Evolutionary conservation across 2,113 vertebrate genomes (phyloP).

Genomic region (Marmota monax): DNA sequence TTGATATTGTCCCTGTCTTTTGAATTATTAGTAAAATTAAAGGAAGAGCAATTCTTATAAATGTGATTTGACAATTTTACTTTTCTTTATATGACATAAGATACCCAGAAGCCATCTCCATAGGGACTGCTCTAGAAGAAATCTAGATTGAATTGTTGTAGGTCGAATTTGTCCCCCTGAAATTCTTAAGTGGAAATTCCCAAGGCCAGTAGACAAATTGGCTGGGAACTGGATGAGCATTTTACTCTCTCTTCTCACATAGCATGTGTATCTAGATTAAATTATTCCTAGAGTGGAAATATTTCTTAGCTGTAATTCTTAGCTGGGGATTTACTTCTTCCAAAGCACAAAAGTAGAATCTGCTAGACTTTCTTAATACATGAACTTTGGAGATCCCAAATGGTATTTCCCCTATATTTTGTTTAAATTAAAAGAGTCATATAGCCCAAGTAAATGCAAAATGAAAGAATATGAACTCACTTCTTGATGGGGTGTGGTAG

Average conservation of each 20-base stretch:
- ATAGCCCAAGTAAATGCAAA: not conserved
- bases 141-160: not conserved
- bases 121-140: not conserved
- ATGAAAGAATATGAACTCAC: not conserved
- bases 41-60: not conserved
- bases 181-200: not conserved
- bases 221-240: not conserved
- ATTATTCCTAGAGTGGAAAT: not conserved
- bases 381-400: not conserved
- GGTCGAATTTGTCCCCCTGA: rapidly evolving
- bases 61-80: not conserved
- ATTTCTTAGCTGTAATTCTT: not conserved
- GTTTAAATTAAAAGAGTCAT: not conserved
- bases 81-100: not conserved
- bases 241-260: not conserved
- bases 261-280: not conserved
- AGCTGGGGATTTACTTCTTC: not conserved
- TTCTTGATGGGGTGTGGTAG: not conserved
- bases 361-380: not conserved
- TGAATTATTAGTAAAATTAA: not conserved
- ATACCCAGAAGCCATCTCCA: not conserved
- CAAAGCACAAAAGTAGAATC: not conserved
- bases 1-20: not conserved
- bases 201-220: not conserved
- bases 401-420: not conserved